These are phyloP conservation scores for Minunthozetes semirufus DNA, from an alignment of 2,888 invertebrate genomes.

Conservation along the genomic window DNA sequence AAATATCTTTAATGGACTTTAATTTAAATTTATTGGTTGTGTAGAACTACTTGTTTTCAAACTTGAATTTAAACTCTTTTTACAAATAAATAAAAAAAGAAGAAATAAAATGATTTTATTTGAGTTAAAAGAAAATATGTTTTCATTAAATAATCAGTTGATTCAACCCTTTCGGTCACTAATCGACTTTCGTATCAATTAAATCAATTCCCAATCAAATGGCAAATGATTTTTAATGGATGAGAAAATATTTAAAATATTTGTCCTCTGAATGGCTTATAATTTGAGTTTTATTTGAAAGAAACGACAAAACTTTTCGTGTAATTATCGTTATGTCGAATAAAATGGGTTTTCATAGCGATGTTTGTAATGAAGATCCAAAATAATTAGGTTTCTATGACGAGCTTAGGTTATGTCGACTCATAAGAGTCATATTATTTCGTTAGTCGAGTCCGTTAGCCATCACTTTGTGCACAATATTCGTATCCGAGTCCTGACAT, in stretches of 20 bases:
- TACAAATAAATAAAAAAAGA: neutral
- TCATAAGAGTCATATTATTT: conserved; percentile 26
- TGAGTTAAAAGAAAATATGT: no score
- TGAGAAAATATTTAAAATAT: no score
- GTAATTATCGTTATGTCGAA: no score
- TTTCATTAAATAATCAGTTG: neutral
- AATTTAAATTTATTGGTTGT: neutral
- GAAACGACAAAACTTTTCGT: no score
- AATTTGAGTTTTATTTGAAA: no score
- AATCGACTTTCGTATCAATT: neutral
- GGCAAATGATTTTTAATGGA: neutral
- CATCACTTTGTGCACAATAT: conserved; percentile 1
- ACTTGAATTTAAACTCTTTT: neutral
- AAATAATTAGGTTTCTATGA: conserved; percentile 27
- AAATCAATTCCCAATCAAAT: neutral
- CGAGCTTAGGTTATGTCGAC: conserved; percentile 20
- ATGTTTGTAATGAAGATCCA: neutral
- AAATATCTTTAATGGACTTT: neutral
- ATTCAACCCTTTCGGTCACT: neutral
- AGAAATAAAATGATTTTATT: neutral
- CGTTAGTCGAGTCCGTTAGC: neutral
- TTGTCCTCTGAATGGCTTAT: no score
- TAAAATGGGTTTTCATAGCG: no score
- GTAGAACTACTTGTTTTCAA: neutral
- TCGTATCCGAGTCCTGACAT: neutral